phyloP scores from a whole-genome alignment of 2,797 vertebrate species.

The Spheniscus humboldti region DNA sequence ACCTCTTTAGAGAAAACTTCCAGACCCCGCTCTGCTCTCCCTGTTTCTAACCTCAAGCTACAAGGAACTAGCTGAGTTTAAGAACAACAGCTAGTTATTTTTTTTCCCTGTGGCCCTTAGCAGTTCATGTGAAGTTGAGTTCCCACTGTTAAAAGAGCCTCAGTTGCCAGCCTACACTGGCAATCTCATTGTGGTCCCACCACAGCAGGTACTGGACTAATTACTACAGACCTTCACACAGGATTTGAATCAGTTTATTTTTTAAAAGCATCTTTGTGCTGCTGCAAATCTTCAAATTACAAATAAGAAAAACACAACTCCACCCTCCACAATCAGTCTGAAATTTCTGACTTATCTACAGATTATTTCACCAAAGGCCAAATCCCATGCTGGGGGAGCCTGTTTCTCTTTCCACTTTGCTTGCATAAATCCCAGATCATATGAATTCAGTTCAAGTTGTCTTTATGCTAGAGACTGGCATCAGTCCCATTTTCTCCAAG shows the following conservation, averaged over 20 bases:
- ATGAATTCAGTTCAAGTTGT: not conserved
- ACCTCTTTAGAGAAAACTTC: not conserved
- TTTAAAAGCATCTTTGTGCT: not conserved
- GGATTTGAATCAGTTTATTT: not conserved
- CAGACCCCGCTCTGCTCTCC: not conserved
- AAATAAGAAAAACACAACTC: not conserved
- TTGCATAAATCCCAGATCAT: not conserved
- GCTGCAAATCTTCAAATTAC: not conserved
- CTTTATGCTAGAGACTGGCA: not conserved
- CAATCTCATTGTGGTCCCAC: not conserved
- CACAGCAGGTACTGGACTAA: conserved; percentile 16
- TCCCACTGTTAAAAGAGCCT: not conserved
- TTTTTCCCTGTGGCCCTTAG: not conserved
- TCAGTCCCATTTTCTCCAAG: not conserved
- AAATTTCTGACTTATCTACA: not conserved
- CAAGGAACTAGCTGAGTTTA: not conserved
- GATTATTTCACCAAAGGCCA: not conserved
- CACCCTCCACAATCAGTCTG: not conserved
- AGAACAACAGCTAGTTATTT: not conserved
- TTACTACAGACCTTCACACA: not conserved
- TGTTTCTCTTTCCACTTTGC: not conserved
- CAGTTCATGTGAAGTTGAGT: not conserved
- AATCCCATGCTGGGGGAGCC: not conserved
- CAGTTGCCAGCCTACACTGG: not conserved
- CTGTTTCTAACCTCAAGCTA: not conserved